These are phyloP conservation scores for Dendrocincla tyrannina DNA, from an alignment of 2,797 vertebrate species.

Conservation along the genomic window DNA sequence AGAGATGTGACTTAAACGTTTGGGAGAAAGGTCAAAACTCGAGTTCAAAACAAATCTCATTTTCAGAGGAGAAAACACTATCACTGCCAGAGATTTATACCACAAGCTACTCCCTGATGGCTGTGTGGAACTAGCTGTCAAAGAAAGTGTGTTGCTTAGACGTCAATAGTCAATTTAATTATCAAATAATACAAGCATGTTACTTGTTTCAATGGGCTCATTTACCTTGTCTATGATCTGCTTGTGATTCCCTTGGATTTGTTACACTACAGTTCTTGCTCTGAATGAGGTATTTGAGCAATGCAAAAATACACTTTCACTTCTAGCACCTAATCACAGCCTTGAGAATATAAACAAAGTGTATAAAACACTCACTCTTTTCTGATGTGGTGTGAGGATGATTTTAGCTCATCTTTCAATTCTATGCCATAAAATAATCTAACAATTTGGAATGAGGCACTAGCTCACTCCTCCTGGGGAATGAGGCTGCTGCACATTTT, in stretches of 20 bases:
- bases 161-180: neutral
- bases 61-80: neutral
- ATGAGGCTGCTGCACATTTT: neutral
- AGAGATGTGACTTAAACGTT: neutral
- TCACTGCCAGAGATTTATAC: neutral
- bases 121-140: neutral
- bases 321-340: neutral
- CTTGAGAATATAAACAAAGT: neutral
- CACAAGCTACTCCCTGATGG: neutral
- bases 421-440: neutral
- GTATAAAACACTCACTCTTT: neutral
- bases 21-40: neutral
- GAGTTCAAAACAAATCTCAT: neutral
- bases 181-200: neutral
- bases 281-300: neutral
- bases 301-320: neutral
- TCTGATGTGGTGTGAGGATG: accelerated
- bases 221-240: neutral
- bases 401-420: neutral
- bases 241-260: neutral
- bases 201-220: neutral
- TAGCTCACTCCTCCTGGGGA: accelerated
- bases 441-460: neutral
- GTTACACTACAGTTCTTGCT: neutral
- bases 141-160: neutral